Evolutionary conservation across 2,888 invertebrate species (phyloP).

Genomic region (Monochamus alternatus): DNA sequence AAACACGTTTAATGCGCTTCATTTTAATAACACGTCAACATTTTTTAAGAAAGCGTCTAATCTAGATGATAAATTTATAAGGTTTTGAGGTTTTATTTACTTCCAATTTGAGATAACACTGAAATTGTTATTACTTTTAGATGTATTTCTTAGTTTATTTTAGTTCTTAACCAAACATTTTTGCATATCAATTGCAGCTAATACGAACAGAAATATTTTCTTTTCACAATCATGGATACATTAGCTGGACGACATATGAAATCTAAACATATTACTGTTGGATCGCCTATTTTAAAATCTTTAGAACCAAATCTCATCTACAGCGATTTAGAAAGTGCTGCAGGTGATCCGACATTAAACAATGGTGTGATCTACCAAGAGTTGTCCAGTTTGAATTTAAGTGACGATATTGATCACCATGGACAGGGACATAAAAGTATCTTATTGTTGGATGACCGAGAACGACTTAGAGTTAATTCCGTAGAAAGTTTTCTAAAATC

Average conservation of each 20-base stretch:
- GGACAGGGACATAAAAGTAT: slow-evolving; percentile 68
- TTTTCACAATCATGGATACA: slow-evolving; percentile 42
- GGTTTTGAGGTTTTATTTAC: not conserved
- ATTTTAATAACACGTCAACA: slow-evolving; percentile 51
- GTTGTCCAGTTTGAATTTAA: slow-evolving; percentile 54
- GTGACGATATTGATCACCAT: slow-evolving; percentile 50
- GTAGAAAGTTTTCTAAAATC: slow-evolving; percentile 73
- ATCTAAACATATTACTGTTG: slow-evolving; percentile 42
- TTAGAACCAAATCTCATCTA: slow-evolving; percentile 60
- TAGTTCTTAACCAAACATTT: not conserved
- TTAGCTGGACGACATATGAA: slow-evolving; percentile 49
- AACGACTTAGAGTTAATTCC: slow-evolving; percentile 75
- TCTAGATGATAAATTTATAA: slow-evolving; percentile 15
- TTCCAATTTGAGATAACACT: not conserved
- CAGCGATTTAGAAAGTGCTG: slow-evolving; percentile 32
- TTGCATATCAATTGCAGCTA: not conserved
- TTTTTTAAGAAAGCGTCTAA: slow-evolving; percentile 40
- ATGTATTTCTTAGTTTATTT: no score
- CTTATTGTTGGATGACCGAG: slow-evolving; percentile 77
- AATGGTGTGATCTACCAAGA: slow-evolving; percentile 35
- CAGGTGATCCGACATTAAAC: slow-evolving; percentile 27
- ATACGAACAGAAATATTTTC: not conserved
- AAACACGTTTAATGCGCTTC: slow-evolving; percentile 37
- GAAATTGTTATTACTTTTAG: not conserved
- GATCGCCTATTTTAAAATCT: slow-evolving; percentile 63